Conservation (phyloP, 1,140 invertebrate species). For the Drosophila elegans region DNA sequence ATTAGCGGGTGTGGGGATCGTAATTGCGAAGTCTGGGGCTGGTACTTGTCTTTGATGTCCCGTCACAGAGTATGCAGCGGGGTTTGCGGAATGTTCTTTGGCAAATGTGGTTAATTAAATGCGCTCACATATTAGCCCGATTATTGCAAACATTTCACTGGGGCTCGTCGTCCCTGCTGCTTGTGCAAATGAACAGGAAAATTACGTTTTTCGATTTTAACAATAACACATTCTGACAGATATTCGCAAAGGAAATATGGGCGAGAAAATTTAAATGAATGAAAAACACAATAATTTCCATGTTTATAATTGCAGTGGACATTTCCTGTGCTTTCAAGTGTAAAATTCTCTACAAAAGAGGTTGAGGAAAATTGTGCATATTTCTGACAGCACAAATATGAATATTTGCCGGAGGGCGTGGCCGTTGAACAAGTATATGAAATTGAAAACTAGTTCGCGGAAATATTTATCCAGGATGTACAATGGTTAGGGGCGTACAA, state of each 20-base stretch:
- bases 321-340: constrained; percentile 28
- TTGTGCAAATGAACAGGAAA: constrained; percentile 55
- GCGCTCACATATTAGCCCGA: constrained; percentile 60
- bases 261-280: constrained; percentile 8
- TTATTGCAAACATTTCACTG: constrained; percentile 52
- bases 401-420: constrained; percentile 21
- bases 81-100: constrained; percentile 25
- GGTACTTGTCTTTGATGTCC: constrained; percentile 65
- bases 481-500: constrained; percentile 18
- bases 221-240: constrained; percentile 31
- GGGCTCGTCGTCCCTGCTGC: not conserved
- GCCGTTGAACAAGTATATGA: constrained; percentile 8
- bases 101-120: constrained; percentile 79
- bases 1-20: constrained; percentile 47
- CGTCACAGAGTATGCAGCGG: constrained; percentile 4
- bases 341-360: constrained; percentile 27
- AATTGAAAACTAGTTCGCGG: constrained; percentile 56
- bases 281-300: constrained; percentile 23
- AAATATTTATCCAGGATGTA: constrained; percentile 18
- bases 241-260: not conserved
- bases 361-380: constrained; percentile 24
- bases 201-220: constrained; percentile 32
- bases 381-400: constrained; percentile 13
- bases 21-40: not conserved
- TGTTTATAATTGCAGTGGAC: constrained; percentile 23